Evolutionary conservation across 2,113 vertebrate species (phyloP), one percentile per base, ranked within the genome.

Genomic region (Grallaria varia): DNA sequence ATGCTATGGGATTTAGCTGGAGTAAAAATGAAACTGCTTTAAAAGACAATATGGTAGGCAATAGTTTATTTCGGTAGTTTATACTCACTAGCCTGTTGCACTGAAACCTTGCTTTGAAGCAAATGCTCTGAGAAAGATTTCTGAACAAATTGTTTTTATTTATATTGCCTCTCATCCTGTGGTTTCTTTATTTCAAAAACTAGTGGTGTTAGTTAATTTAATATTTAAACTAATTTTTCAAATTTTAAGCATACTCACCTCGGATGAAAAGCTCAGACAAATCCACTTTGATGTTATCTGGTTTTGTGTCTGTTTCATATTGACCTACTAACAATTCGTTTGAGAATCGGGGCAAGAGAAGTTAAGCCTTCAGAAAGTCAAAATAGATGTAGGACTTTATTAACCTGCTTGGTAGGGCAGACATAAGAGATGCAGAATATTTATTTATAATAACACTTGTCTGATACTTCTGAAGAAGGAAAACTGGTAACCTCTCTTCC

Each of bases 161-260:
- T 55, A 30, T 59, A 50, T 30, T 63, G 1, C 50, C 17, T 45
- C 10, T 42, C 9, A 64, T 33, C 11, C 10, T 40, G 3, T 35
- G 15, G 4, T 55, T 87, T 58, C 12, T 75, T 55, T 75, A 63
- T 64, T 91, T 23, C 0, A 53, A 80, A 74, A 77, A 39, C 31
- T 2, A 33, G 49, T 4, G 0, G 0, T 44, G 20, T 44, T 52
- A 73, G 1, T 30, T 67, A 55, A 27, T 62, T 91, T 81, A 1
- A 23, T 30, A 83, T 80, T 83, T n/a, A 79, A 82, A 31, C 4
- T 58, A 56, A 5, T 6, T 60, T 93, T 80, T 69, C 8, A 53
- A 81, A 47, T 62, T 80, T 3, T 53, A 76, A 64, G 59, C 0
- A 0, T 49, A 35, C 3, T 68, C 9, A 67, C 7, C 14, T 85